Conservation (phyloP, 2,888 invertebrate genomes). For the Coecobrya sp. region DNA sequence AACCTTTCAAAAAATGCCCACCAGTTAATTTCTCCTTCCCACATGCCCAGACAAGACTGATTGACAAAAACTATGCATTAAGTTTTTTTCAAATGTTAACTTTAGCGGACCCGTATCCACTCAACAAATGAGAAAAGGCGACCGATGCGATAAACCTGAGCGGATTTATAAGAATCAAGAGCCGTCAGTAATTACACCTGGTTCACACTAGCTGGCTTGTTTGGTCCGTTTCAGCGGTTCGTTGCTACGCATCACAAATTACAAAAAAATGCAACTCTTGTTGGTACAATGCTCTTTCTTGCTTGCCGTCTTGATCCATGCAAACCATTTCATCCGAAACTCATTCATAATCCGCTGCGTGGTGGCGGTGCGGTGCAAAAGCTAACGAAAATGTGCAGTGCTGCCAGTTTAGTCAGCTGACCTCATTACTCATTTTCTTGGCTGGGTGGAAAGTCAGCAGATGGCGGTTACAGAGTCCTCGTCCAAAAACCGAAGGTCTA, state of each 20-base stretch:
- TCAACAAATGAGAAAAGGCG: no score
- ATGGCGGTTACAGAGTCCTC: not conserved
- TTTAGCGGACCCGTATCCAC: no score
- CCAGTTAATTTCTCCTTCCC: no score
- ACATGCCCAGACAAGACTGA: no score
- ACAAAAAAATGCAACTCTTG: no score
- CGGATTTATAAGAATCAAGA: not conserved
- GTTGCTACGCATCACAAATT: not conserved
- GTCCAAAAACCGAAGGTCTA: not conserved
- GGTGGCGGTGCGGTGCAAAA: not conserved
- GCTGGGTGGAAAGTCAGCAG: not conserved
- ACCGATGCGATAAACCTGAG: no score
- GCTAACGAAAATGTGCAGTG: constrained; percentile 25
- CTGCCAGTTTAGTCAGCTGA: constrained; percentile 59
- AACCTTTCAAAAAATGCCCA: no score
- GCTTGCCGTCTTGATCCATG: not conserved
- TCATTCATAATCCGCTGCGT: constrained; percentile 1
- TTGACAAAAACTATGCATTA: no score
- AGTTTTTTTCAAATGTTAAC: no score
- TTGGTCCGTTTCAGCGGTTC: not conserved
- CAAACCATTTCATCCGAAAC: not conserved
- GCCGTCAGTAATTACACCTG: not conserved
- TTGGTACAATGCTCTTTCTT: constrained; percentile 43
- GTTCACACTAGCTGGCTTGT: constrained; percentile 24
- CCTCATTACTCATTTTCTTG: constrained; percentile 52